A percentile compares a stretch with the other conserved stretches of the same genome.
Conservation (phyloP, 2,113 vertebrate species). For the Myodes glareolus region DNA sequence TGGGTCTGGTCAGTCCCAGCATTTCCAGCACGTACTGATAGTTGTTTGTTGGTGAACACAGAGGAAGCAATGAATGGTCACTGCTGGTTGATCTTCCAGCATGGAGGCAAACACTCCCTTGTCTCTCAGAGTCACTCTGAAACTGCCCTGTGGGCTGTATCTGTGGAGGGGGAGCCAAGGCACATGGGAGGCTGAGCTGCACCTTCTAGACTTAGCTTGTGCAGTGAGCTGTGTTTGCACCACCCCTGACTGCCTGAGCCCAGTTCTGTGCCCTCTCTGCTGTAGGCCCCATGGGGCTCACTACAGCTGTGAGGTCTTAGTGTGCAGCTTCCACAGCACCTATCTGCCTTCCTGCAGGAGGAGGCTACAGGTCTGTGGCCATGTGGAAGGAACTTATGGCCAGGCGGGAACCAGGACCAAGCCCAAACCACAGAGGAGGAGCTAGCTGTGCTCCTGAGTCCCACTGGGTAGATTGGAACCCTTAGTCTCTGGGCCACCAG, state of each 20-base stretch:
- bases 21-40: neutral
- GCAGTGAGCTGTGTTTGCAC: neutral
- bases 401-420: neutral
- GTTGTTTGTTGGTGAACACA: neutral
- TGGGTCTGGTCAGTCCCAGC: neutral
- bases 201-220: accelerated
- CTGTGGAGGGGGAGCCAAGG: neutral
- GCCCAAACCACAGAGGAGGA: neutral
- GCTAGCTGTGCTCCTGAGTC: no score
- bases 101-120: neutral
- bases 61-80: neutral
- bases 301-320: accelerated
- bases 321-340: neutral
- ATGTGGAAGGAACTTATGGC: neutral
- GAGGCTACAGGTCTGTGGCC: neutral
- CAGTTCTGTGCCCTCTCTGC: neutral
- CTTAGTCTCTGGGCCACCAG: neutral
- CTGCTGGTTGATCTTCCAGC: accelerated
- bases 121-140: neutral
- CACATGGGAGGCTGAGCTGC: neutral
- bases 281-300: neutral
- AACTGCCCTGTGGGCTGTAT: accelerated
- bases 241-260: neutral
- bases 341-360: neutral
- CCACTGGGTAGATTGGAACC: accelerated